A percentile compares a stretch with the other conserved stretches of the same genome.
Evolutionary conservation across 2,113 vertebrate genomes (phyloP).

Genomic region (Salminus brasiliensis): DNA sequence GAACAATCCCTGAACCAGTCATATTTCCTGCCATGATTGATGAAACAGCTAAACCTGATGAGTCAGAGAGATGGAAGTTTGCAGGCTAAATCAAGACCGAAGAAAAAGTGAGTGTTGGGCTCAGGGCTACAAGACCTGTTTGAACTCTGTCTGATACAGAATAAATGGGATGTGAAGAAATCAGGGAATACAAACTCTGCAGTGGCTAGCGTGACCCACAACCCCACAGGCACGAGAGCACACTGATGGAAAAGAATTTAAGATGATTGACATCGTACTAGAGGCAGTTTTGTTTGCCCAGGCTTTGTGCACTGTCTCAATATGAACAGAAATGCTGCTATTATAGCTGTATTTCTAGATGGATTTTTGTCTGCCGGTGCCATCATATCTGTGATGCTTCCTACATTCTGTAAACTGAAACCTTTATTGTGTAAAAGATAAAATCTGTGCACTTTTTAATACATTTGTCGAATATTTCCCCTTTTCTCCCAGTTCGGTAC

Average conservation of each 20-base stretch:
- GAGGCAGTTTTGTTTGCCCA: not conserved
- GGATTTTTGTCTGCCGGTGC: not conserved
- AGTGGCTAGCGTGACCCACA: not conserved
- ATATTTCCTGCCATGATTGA: constrained; percentile 36
- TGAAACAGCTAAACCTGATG: constrained; percentile 7
- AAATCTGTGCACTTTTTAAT: too few relatives aligned
- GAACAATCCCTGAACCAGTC: constrained; percentile 23
- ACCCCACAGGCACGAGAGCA: not conserved
- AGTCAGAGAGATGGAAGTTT: not conserved
- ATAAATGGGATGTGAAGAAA: constrained; percentile 9
- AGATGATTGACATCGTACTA: not conserved
- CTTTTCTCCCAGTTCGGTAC: too few relatives aligned
- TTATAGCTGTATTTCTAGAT: not conserved
- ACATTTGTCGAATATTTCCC: too few relatives aligned
- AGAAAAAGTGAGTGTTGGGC: not conserved
- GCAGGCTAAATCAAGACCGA: not conserved
- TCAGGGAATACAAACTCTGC: not conserved
- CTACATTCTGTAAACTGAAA: not conserved
- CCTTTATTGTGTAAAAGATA: not conserved
- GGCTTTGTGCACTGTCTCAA: not conserved
- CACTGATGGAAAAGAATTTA: not conserved
- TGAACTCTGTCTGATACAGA: constrained; percentile 13
- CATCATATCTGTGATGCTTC: not conserved
- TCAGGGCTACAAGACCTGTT: constrained; percentile 5
- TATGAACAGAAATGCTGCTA: not conserved